These are phyloP conservation scores for Cryptotermes secundus DNA, from an alignment of 1,140 invertebrate genomes.

Conservation along the genomic window DNA sequence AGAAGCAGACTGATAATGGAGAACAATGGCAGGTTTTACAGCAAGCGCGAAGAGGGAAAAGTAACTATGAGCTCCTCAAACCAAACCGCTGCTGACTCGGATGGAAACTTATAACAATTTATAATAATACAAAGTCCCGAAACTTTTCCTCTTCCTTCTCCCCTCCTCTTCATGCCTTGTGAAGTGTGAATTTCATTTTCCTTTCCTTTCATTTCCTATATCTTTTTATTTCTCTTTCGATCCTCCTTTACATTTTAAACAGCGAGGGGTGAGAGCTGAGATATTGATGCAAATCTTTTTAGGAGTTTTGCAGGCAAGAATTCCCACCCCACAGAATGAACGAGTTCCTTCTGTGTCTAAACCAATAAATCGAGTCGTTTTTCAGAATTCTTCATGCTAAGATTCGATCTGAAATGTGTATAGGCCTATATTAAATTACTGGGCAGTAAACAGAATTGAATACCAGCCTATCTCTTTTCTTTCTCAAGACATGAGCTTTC, in stretches of 20 bases:
- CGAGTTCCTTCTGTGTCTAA: too few species aligned
- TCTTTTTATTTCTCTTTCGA: background rate
- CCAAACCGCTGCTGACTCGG: background rate
- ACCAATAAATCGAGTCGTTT: too few species aligned
- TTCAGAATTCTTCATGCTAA: too few species aligned
- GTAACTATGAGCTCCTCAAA: background rate
- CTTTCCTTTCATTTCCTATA: background rate
- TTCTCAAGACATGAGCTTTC: too few species aligned
- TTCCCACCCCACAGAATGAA: too few species aligned
- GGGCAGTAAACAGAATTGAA: too few species aligned
- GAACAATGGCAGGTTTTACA: background rate
- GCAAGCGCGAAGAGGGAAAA: background rate
- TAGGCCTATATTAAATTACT: too few species aligned
- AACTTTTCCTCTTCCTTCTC: background rate
- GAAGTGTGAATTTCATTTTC: conserved; percentile 10
- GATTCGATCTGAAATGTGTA: too few species aligned
- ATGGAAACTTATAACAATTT: conserved; percentile 10
- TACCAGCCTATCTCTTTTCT: too few species aligned
- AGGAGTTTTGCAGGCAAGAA: background rate
- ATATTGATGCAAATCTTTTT: background rate
- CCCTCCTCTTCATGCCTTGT: background rate
- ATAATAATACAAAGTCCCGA: background rate
- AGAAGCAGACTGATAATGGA: background rate
- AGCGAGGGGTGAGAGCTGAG: background rate
- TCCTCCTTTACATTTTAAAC: background rate